phyloP scores from a whole-genome alignment of 2,797 vertebrate species.

The Poeciliopsis gracilis region DNA sequence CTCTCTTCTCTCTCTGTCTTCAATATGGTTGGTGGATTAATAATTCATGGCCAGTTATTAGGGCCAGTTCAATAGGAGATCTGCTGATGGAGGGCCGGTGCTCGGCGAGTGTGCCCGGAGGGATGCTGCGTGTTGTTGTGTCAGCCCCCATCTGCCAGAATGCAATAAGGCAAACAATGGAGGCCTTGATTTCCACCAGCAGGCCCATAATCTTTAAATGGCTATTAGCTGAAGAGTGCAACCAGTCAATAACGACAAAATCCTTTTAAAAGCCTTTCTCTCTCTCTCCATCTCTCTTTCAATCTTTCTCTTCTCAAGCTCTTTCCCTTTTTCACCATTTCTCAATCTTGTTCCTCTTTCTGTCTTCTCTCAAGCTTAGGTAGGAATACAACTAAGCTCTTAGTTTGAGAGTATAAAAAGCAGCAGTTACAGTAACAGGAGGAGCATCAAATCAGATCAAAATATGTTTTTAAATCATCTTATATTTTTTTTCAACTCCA shows the following conservation, averaged over 20 bases:
- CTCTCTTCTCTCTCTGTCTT: slow-evolving; percentile 76
- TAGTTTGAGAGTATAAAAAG: slow-evolving; percentile 30
- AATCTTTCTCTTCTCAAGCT: slow-evolving; percentile 54
- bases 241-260: slow-evolving; percentile 91
- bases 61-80: slow-evolving; percentile 87
- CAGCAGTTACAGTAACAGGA: slow-evolving; percentile 3
- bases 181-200: slow-evolving; percentile 90
- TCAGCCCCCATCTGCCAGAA: slow-evolving; percentile 90
- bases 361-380: slow-evolving; percentile 64
- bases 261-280: slow-evolving; percentile 87
- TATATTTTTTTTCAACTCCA: background rate
- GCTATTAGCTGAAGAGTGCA: slow-evolving; percentile 91
- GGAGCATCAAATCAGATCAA: slow-evolving; percentile 35
- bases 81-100: slow-evolving; percentile 86
- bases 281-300: slow-evolving; percentile 61
- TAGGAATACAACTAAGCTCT: slow-evolving; percentile 42
- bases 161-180: slow-evolving; percentile 91
- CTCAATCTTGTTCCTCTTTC: slow-evolving; percentile 38
- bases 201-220: slow-evolving; percentile 92
- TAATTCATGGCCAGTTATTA: slow-evolving; percentile 89
- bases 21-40: slow-evolving; percentile 86
- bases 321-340: slow-evolving; percentile 49
- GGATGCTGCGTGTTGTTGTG: slow-evolving; percentile 88
- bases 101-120: slow-evolving; percentile 81
- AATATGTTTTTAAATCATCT: slow-evolving; percentile 31